These are phyloP conservation scores for Drosophila greeni DNA, from an alignment of 2,888 invertebrate genomes.

Conservation along the genomic window DNA sequence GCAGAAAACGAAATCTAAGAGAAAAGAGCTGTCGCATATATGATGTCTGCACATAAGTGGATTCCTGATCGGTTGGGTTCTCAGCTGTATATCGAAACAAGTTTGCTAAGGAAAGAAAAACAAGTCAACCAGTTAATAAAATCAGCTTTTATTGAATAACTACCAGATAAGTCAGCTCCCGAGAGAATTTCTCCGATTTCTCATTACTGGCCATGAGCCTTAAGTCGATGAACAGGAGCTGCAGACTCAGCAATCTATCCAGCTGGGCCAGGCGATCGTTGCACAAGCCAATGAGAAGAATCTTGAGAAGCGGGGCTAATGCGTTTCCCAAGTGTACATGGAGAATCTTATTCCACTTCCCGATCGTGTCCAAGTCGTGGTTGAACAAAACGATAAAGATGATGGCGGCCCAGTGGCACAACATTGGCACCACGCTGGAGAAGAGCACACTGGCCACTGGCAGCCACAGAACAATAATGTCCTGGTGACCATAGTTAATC, in stretches of 20 bases:
- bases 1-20: constrained; percentile 11
- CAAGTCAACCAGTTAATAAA: background rate
- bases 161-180: background rate
- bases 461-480: constrained; percentile 15
- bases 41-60: constrained; percentile 11
- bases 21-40: constrained; percentile 6
- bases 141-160: background rate
- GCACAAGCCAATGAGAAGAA: constrained; percentile 18
- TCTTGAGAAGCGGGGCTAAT: constrained; percentile 14
- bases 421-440: background rate
- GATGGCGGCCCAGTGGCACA: background rate
- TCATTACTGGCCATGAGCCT: background rate
- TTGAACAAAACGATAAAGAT: constrained; percentile 4
- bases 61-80: constrained; percentile 9
- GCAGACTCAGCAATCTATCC: constrained; percentile 1
- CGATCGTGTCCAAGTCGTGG: background rate
- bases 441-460: constrained; percentile 18
- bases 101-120: background rate
- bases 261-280: constrained; percentile 19
- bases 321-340: background rate
- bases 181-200: background rate
- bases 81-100: constrained; percentile 8
- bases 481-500: constrained; percentile 9
- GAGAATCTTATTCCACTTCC: constrained; percentile 6
- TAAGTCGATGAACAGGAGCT: constrained; percentile 18